Conservation (phyloP, 2,797 vertebrate genomes). For the Neopelma chrysocephalum region DNA sequence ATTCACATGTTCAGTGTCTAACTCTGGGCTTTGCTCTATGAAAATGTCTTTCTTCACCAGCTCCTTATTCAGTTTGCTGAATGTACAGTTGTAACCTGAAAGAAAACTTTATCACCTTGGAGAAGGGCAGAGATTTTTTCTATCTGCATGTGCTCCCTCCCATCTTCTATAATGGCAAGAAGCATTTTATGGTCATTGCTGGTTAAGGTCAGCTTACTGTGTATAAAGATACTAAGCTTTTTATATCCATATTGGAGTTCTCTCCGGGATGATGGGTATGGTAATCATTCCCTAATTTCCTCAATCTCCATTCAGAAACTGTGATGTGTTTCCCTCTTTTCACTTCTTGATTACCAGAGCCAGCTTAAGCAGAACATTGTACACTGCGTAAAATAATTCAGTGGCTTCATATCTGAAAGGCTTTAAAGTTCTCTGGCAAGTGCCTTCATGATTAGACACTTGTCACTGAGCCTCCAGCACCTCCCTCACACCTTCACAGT, state of each 20-base stretch:
- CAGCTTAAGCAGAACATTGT: background rate
- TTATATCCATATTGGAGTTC: background rate
- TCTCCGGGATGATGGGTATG: background rate
- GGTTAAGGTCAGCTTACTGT: background rate
- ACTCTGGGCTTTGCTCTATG: background rate
- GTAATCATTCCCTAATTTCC: background rate
- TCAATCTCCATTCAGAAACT: background rate
- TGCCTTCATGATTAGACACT: background rate
- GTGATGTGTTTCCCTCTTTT: background rate
- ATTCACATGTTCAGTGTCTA: background rate
- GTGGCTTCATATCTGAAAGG: background rate
- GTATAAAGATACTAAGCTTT: background rate
- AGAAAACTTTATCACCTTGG: background rate
- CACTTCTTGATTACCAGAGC: background rate
- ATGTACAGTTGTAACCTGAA: background rate
- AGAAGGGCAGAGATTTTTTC: background rate
- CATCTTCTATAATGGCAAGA: background rate
- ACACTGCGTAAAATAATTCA: background rate
- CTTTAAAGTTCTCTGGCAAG: background rate
- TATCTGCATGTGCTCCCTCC: background rate
- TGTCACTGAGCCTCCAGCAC: background rate
- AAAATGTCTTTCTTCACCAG: background rate
- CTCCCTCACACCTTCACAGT: accelerated
- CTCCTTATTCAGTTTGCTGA: background rate
- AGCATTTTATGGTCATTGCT: background rate